Percentiles rank a stretch among this genome's conserved stretches.
phyloP scores from a whole-genome alignment of 2,113 vertebrate genomes.

The Zosterops hypoxanthus region DNA sequence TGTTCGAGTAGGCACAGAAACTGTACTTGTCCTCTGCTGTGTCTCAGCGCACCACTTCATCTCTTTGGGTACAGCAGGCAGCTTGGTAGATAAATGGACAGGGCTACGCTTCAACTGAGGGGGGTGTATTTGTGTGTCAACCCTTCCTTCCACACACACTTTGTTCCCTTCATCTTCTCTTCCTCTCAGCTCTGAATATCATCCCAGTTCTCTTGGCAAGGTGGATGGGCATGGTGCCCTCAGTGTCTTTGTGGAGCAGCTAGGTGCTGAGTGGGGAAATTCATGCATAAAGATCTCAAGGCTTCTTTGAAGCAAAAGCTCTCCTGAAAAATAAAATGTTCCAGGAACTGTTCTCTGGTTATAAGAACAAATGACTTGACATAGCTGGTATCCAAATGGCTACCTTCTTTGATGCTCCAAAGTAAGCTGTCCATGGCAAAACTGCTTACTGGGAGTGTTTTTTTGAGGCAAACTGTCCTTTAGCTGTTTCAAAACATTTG shows the following conservation, averaged over 20 bases:
- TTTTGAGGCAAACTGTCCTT: background rate
- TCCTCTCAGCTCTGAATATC: background rate
- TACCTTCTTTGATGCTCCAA: background rate
- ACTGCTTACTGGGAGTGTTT: background rate
- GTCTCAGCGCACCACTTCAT: background rate
- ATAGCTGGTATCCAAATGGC: background rate
- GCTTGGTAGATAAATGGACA: background rate
- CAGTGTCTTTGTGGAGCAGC: background rate
- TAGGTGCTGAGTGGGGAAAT: background rate
- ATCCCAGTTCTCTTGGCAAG: conserved; percentile 7
- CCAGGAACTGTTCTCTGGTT: background rate
- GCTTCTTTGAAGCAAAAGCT: background rate
- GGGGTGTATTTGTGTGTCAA: background rate
- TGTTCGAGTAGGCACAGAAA: conserved; percentile 19
- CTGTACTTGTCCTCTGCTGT: background rate
- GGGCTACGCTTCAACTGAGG: background rate
- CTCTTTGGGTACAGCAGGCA: background rate
- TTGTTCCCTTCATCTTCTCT: background rate
- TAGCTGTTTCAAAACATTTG: background rate
- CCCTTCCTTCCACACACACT: background rate
- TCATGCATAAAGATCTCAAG: background rate
- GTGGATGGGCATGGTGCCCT: background rate
- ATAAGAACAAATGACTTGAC: background rate
- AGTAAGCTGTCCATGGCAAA: background rate
- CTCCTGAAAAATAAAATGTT: background rate